phyloP scores from a whole-genome alignment of 2,113 vertebrate species.

The Oxyura jamaicensis region DNA sequence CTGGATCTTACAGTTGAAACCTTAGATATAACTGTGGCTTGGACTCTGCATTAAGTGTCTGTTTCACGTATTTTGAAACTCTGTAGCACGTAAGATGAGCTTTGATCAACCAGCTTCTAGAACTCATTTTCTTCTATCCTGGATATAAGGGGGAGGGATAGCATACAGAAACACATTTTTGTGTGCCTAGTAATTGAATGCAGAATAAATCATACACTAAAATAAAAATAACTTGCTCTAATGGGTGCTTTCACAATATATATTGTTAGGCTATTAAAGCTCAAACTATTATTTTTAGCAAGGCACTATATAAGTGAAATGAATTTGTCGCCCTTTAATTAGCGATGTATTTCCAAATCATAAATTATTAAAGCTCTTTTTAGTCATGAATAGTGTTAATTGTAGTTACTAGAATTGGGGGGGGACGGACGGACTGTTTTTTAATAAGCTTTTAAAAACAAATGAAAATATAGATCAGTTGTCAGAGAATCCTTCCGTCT shows the following conservation, averaged over 20 bases:
- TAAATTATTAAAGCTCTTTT: conserved; percentile 22
- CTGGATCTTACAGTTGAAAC: neutral
- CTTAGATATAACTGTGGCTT: neutral
- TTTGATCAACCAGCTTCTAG: neutral
- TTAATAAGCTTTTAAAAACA: neutral
- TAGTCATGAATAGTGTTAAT: neutral
- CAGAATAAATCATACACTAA: neutral
- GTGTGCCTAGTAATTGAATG: neutral
- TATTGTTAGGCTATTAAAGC: conserved; percentile 47
- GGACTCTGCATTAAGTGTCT: neutral
- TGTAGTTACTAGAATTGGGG: neutral
- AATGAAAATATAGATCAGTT: neutral
- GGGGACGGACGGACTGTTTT: neutral
- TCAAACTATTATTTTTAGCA: conserved; percentile 4
- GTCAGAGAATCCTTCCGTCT: neutral
- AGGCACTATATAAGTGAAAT: neutral
- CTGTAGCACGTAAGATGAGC: neutral
- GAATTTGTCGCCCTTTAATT: conserved; percentile 25
- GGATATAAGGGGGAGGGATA: neutral
- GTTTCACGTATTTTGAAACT: neutral
- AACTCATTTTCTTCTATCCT: neutral
- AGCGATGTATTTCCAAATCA: conserved; percentile 23
- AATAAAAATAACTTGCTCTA: conserved; percentile 45
- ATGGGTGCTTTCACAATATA: conserved; percentile 38
- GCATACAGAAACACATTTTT: neutral